Base-by-base conservation (phyloP, 2,888 invertebrate species). In the Pyralis farinalis region DNA sequence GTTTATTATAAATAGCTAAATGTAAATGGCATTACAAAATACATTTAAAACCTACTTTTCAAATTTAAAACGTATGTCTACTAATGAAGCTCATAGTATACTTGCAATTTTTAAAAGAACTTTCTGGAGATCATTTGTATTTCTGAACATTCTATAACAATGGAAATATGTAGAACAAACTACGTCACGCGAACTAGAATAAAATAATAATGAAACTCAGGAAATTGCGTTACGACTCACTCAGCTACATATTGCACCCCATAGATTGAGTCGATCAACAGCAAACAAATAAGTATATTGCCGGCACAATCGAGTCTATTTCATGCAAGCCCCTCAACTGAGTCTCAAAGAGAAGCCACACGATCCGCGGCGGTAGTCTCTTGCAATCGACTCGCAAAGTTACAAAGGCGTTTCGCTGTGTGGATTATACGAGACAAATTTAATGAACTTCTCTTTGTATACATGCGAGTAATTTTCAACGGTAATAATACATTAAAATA, bases 271-370 rank as follows among this genome's bases (percentile, higher is more conserved):
- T 80, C 82, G 77, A 84, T 85, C 80, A 75, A 57, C 56, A 61
- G 66, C 83, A 83, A 83, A 83, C 80, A 82, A 80, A 75, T 82
- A 83, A 78, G 77, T 68, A 70, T 79, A 78, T 80, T 70, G 76
- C 57, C 63, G 63, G 69, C 69, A 79, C 74, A 74, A 75, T 72
- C 67, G 68, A 69, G 63, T 75, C 71, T 60, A 71, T 71, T 71
- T 55, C 70, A 62, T 59, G 68, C 71, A 77, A 75, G 71, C 75
- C 80, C 73, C 70, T 64, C 74, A 75, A 74, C 63, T 68, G 68
- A 61, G 57, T 42, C 70, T 85, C 85, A 83, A 83, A 84, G 84
- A 61, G 83, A 81, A 83, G 74, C 79, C 76, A 53, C 42, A 49
- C 54, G 53, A 55, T 50, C 51, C 49, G 46, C 51, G 46, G 49